Conservation (phyloP, 2,888 invertebrate species). For the Harpalus rufipes region DNA sequence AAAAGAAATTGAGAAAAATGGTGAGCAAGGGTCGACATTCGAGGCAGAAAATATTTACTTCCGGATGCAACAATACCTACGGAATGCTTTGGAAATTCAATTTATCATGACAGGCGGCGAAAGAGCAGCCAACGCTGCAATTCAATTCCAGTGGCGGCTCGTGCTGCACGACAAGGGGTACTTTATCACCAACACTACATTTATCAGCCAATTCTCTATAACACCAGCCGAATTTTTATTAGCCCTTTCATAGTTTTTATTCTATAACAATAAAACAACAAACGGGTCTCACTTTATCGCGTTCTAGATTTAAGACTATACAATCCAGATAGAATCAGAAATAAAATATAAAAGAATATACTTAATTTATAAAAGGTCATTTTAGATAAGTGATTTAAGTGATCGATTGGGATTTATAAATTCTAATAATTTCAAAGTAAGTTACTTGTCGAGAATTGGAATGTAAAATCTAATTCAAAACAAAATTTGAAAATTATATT, state of each 20-base stretch:
- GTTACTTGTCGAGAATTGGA: too few species aligned
- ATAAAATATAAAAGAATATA: too few species aligned
- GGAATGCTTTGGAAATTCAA: slow-evolving; percentile 64
- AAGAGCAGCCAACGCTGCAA: slow-evolving; percentile 52
- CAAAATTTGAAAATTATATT: too few species aligned
- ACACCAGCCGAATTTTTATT: slow-evolving; percentile 4
- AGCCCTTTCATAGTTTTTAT: background rate
- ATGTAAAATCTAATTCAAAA: too few species aligned
- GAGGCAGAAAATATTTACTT: slow-evolving; percentile 65
- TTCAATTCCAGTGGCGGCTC: slow-evolving; percentile 45
- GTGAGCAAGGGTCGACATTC: slow-evolving; percentile 60
- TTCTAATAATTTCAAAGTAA: too few species aligned
- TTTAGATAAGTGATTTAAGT: too few species aligned
- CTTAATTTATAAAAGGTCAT: too few species aligned
- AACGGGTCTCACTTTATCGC: background rate
- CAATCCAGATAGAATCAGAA: too few species aligned
- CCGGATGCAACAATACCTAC: slow-evolving; percentile 62
- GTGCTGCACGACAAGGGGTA: slow-evolving; percentile 16
- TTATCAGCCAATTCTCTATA: background rate
- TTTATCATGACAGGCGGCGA: slow-evolving; percentile 62
- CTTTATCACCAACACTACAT: slow-evolving; percentile 38
- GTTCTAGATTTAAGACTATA: background rate
- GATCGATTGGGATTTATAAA: too few species aligned
- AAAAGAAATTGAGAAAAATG: slow-evolving; percentile 54
- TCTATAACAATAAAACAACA: background rate